phyloP scores from a whole-genome alignment of 2,797 vertebrate species.

The Channallabes apus region DNA sequence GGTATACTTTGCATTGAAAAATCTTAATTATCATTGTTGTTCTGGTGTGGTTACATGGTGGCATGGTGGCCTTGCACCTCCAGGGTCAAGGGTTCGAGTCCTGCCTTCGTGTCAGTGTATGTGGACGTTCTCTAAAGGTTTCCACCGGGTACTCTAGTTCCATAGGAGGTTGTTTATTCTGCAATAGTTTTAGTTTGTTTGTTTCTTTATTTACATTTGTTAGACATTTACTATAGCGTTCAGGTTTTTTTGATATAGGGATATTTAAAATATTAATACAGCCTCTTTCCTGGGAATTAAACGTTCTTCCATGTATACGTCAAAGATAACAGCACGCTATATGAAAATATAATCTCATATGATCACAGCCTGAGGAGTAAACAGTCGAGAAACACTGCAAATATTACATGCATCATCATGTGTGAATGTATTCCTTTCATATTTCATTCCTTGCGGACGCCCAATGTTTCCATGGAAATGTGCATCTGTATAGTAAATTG shows the following conservation, averaged over 20 bases:
- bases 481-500: background rate
- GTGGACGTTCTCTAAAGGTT: too few species aligned
- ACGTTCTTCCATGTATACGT: background rate
- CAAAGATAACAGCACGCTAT: background rate
- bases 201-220: background rate
- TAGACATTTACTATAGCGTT: background rate
- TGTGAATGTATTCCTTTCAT: background rate
- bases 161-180: background rate
- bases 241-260: background rate
- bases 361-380: conserved; percentile 23
- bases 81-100: too few species aligned
- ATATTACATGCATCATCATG: background rate
- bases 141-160: background rate
- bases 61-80: too few species aligned
- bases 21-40: background rate
- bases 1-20: background rate
- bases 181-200: background rate
- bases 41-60: background rate
- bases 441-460: background rate
- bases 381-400: conserved; percentile 5
- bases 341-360: conserved; percentile 3
- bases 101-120: too few species aligned
- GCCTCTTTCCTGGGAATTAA: background rate
- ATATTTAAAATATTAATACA: background rate
- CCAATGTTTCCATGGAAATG: background rate